phyloP scores from a whole-genome alignment of 2,888 invertebrate genomes.

The Pelosia muscerda region DNA sequence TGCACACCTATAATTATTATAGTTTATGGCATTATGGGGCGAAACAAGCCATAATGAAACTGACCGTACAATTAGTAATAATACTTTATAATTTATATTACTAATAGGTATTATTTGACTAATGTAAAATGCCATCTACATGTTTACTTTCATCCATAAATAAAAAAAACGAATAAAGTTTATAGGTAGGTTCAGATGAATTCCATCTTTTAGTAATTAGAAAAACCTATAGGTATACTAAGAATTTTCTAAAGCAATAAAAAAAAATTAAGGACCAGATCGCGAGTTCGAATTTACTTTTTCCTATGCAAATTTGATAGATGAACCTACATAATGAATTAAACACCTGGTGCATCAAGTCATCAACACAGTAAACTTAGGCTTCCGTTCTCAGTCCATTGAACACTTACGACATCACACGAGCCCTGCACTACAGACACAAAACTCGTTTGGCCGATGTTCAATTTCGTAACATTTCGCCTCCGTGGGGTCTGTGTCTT shows the following conservation, averaged over 20 bases:
- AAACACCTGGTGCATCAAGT: constrained; percentile 39
- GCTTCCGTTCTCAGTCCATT: constrained; percentile 56
- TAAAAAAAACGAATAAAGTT: background rate
- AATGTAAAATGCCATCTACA: constrained; percentile 23
- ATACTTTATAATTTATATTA: constrained; percentile 29
- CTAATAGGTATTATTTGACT: constrained; percentile 13
- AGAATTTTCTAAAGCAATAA: too few species aligned
- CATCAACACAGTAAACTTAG: constrained; percentile 44
- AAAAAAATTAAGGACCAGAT: too few species aligned
- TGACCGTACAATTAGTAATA: constrained; percentile 42
- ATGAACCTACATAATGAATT: constrained; percentile 33
- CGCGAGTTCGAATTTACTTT: too few species aligned
- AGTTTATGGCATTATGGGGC: constrained; percentile 41
- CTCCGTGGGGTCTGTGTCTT: constrained; percentile 79
- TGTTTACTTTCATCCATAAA: background rate
- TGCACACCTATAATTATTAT: constrained; percentile 46
- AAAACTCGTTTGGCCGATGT: constrained; percentile 72
- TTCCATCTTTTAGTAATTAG: constrained; percentile 10
- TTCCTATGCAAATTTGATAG: too few species aligned
- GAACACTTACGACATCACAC: constrained; percentile 54
- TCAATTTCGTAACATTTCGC: constrained; percentile 82
- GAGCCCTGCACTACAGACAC: constrained; percentile 52
- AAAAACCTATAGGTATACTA: constrained; percentile 36
- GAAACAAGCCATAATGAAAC: constrained; percentile 39
- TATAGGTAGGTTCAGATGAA: background rate